Percentiles rank a stretch among this genome's conserved stretches.
Conservation (phyloP, 1,140 invertebrate genomes). For the Diabrotica undecimpunctata region DNA sequence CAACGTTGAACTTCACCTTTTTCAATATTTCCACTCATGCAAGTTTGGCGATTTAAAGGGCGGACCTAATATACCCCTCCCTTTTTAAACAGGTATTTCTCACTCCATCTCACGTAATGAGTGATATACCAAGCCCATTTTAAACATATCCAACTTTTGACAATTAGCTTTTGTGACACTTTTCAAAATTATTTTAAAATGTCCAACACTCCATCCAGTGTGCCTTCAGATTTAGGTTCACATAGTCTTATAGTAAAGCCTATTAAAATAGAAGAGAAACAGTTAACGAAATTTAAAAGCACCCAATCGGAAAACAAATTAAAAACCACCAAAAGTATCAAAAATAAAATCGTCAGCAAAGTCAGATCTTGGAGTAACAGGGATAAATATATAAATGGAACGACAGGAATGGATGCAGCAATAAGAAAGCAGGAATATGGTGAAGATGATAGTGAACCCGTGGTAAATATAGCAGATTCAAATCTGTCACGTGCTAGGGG, state of each 20-base stretch:
- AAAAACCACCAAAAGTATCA: slow-evolving; percentile 21
- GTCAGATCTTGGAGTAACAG: slow-evolving; percentile 32
- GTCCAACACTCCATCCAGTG: slow-evolving; percentile 26
- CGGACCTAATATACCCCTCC: too few relatives aligned
- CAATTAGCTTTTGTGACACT: slow-evolving; percentile 15
- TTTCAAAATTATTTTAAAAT: slow-evolving; percentile 29
- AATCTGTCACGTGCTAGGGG: slow-evolving; percentile 28
- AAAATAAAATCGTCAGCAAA: slow-evolving; percentile 25
- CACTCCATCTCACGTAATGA: too few relatives aligned
- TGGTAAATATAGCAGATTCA: slow-evolving; percentile 19
- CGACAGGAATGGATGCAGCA: slow-evolving; percentile 16
- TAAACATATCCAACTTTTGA: too few relatives aligned
- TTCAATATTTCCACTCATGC: too few relatives aligned
- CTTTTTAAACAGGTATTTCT: too few relatives aligned
- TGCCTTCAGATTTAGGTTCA: slow-evolving; percentile 9
- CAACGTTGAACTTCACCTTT: too few relatives aligned
- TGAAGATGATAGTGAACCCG: slow-evolving; percentile 24
- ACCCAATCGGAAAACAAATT: slow-evolving; percentile 30
- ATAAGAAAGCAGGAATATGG: slow-evolving; percentile 16
- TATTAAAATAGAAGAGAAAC: slow-evolving; percentile 15
- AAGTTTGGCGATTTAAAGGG: too few relatives aligned
- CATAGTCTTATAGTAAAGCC: slow-evolving; percentile 14
- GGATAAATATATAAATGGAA: slow-evolving; percentile 21
- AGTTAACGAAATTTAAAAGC: slow-evolving; percentile 16
- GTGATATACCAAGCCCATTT: too few relatives aligned